These are phyloP conservation scores for Habropoda laboriosa DNA, from an alignment of 1,140 invertebrate genomes.

Conservation along the genomic window DNA sequence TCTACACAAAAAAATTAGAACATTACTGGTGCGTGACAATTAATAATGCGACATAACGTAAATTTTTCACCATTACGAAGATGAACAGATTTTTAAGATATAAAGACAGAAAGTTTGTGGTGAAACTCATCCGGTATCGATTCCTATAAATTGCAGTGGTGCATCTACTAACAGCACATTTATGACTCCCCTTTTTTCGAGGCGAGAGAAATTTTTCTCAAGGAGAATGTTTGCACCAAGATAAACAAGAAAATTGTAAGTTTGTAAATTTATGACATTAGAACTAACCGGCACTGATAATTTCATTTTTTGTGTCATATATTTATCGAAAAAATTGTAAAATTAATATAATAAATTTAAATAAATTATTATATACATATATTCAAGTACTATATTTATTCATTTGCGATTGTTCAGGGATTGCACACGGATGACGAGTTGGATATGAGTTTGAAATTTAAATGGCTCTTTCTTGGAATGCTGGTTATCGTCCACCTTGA, in stretches of 20 bases:
- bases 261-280: not conserved
- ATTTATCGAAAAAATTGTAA: not conserved
- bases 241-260: constrained; percentile 18
- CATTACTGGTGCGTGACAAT: not conserved
- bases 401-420: not conserved
- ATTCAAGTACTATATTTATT: not conserved
- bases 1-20: not conserved
- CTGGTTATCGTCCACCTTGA: constrained; percentile 77
- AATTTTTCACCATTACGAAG: not conserved
- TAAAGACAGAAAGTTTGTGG: constrained; percentile 5
- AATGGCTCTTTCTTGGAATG: constrained; percentile 76
- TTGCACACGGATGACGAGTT: constrained; percentile 75
- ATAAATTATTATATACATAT: not conserved
- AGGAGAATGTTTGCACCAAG: constrained; percentile 5
- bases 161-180: constrained; percentile 29
- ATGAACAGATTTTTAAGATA: not conserved
- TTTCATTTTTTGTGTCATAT: not conserved
- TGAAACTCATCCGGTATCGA: constrained; percentile 56
- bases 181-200: constrained; percentile 33
- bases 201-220: not conserved
- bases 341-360: not conserved
- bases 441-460: constrained; percentile 80
- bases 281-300: not conserved
- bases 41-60: not conserved
- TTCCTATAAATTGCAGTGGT: constrained; percentile 48